phyloP scores from a whole-genome alignment of 1,140 invertebrate genomes.

The Grapholita molesta region DNA sequence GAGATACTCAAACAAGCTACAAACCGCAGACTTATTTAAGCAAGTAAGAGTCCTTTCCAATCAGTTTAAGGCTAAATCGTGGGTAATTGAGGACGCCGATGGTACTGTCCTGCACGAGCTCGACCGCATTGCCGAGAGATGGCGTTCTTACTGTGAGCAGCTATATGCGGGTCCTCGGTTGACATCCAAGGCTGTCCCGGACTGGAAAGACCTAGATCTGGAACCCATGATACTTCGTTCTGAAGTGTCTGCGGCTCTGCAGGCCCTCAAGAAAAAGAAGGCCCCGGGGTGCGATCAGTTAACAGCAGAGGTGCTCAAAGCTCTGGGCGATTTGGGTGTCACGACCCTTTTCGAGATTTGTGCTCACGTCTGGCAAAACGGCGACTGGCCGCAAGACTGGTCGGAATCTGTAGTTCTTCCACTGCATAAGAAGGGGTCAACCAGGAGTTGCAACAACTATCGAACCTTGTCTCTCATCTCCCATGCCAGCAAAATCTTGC shows the following conservation, averaged over 20 bases:
- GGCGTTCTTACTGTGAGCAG: too few relatives aligned
- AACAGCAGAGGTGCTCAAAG: constrained; percentile 7
- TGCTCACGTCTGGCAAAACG: too few relatives aligned
- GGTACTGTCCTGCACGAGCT: constrained; percentile 14
- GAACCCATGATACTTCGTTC: constrained; percentile 13
- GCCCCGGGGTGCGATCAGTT: constrained; percentile 16
- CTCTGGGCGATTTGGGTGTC: not conserved
- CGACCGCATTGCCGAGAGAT: too few relatives aligned
- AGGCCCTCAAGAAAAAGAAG: not conserved
- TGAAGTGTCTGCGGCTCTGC: constrained; percentile 1
- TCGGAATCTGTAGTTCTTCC: too few relatives aligned
- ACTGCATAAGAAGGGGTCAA: too few relatives aligned
- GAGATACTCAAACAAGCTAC: not conserved
- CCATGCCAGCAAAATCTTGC: too few relatives aligned
- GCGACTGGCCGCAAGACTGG: too few relatives aligned
- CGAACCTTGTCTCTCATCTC: too few relatives aligned
- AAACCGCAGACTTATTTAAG: constrained; percentile 23
- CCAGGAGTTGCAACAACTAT: too few relatives aligned
- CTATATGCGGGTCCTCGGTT: too few relatives aligned
- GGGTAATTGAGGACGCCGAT: constrained; percentile 19
- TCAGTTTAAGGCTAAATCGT: constrained; percentile 21
- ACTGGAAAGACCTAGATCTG: not conserved
- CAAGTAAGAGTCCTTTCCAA: constrained; percentile 19
- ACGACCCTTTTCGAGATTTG: too few relatives aligned
- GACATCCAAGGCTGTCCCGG: too few relatives aligned